Evolutionary conservation across 2,113 vertebrate genomes (phyloP), one percentile per base, ranked within the genome.

Genomic region (Dipodomys stephensi): DNA sequence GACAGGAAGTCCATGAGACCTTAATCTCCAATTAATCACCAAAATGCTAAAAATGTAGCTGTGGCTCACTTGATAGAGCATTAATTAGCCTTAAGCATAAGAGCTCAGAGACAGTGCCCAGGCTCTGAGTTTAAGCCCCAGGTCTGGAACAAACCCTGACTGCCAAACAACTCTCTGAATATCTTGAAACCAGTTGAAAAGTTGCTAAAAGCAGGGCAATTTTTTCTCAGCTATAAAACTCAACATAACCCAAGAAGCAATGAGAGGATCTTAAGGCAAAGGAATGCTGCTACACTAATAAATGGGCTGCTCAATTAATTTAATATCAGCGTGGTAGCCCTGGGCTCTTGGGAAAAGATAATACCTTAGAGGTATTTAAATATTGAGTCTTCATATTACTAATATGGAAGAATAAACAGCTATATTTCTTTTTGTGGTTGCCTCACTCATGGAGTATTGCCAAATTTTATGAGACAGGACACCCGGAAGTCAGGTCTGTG

Each of bases 361-460:
- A 1, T 69, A 0, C 7, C 39, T 90, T 92, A n/a, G 62, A 77
- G 57, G 10, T 78, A 78, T 84, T 93, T 91, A 84, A 96, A 78
- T 39, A 96, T 84, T 96, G 35, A 35, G 78, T 23, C n/a, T 44
- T 6, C 46, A 35, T 69, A 73, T 91, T 94, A 72, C 77, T 84
- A 39, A 64, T 84, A 68, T 18, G 32, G 60, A 86, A 93, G 64
- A 93, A 78, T 93, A 87, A 77, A 35, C n/a, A 88, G 53, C 0
- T 11, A 88, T 28, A 35, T 83, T 87, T 84, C 49, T 87, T 83
- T 69, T 73, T 22, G 11, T 91, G 77, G 30, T 64, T 87, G 27
- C 18, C 25, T 89, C 19, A 20, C 20, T 93, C 16, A 30, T 49
- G 0, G 15, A 44, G 32, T 90, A 13, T 53, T 69, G 39, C 83